Evolutionary conservation across 2,888 invertebrate species (phyloP).

Genomic region (Rambutsinella grinnellia): DNA sequence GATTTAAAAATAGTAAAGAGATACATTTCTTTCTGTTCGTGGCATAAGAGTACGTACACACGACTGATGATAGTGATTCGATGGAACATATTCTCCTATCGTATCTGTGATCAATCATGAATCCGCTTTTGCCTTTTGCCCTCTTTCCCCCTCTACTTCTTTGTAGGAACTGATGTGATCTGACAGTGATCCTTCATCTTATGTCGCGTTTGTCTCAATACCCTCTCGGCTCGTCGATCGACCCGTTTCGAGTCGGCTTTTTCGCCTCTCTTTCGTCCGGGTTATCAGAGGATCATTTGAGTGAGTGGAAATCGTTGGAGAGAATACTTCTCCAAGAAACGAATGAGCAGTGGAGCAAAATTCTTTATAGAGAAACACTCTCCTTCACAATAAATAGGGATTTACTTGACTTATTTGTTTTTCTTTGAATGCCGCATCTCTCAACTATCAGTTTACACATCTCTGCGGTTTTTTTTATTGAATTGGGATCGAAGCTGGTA

Average conservation of each 20-base stretch:
- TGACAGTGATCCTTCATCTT: conserved; percentile 55
- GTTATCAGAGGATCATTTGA: conserved; percentile 49
- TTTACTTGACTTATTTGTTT: no score
- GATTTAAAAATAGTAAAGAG: no score
- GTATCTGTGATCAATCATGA: conserved; percentile 51
- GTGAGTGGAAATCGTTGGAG: no score
- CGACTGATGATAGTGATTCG: conserved; percentile 20
- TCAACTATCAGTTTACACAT: no score
- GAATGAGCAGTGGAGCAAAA: no score
- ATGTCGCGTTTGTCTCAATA: conserved; percentile 54
- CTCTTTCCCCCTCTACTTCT: conserved; percentile 35
- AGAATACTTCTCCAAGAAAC: no score
- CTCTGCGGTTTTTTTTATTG: no score
- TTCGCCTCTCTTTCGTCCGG: conserved; percentile 47
- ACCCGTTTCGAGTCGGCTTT: conserved; percentile 36
- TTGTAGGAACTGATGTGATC: conserved; percentile 50
- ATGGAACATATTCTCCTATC: not conserved
- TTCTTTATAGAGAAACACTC: no score
- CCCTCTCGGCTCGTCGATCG: conserved; percentile 36
- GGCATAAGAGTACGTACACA: conserved; percentile 2
- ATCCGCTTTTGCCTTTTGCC: conserved; percentile 57
- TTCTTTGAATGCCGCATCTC: no score
- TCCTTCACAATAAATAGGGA: no score
- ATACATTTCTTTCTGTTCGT: no score
- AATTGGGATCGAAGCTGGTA: no score